A percentile compares a stretch with the other conserved stretches of the same genome.
Conservation (phyloP, 1,140 invertebrate species). For the Meloidogyne chitwoodi region DNA sequence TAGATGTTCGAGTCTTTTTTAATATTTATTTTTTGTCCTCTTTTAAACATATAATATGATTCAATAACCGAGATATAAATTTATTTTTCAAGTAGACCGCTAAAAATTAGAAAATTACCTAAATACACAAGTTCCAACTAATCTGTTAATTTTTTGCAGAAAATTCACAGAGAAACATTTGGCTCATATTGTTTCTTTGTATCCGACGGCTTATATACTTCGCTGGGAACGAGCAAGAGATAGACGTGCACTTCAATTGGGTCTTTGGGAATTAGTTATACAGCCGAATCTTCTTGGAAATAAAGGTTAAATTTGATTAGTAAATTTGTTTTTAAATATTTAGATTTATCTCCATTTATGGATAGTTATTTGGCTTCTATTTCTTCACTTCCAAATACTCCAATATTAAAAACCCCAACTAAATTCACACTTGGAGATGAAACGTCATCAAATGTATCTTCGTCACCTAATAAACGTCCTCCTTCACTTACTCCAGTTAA, state of each 20-base stretch:
- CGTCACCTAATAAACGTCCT: slow-evolving; percentile 9
- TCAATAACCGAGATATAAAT: no score
- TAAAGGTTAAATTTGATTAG: slow-evolving; percentile 1
- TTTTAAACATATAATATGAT: no score
- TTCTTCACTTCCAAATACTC: background rate
- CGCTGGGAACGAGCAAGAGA: slow-evolving; percentile 3
- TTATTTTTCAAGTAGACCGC: no score
- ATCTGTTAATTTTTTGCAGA: background rate
- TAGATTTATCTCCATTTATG: background rate
- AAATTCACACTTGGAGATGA: background rate
- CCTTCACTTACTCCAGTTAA: background rate
- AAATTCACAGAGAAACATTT: slow-evolving; percentile 12
- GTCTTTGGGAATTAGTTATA: slow-evolving; percentile 7
- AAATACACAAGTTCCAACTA: no score
- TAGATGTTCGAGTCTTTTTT: no score
- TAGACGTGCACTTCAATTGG: background rate
- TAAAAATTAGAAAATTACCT: no score
- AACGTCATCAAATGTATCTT: background rate
- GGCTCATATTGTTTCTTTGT: slow-evolving; percentile 6
- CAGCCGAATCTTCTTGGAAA: slow-evolving; percentile 5
- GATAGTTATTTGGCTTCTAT: background rate
- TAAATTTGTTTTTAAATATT: background rate
- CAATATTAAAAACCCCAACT: background rate
- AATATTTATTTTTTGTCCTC: no score
- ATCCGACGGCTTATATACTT: slow-evolving; percentile 8